Base-by-base conservation (phyloP, 2,888 invertebrate species). In the Leptopilina syphax region DNA sequence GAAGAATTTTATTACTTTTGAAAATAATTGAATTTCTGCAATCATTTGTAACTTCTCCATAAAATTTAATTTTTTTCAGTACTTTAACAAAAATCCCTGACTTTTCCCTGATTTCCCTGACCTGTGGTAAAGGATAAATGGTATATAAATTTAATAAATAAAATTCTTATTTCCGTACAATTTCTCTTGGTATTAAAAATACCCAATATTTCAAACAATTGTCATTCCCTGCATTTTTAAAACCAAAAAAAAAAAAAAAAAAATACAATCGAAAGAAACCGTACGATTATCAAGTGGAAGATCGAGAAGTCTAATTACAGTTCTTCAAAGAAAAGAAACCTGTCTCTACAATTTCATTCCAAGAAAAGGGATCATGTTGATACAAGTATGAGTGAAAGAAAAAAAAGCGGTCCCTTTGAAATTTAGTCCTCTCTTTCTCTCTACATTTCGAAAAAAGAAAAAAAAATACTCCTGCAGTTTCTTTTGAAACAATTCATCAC, bases 351-450 rank as follows among this genome's bases (percentile, higher is more conserved):
- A 34, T 73, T 50, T 73, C 7, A 73, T 73, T 73, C 73, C n/a
- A 73, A 27, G 73, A 57, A 54, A 54, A 57, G 57, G 73, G 34
- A 57, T 54, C 1, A 34, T 73, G 24, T 50, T 18, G 34, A 34
- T 34, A 34, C 1, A 34, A 34, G 34, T 44, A 44, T 44, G 50
- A 9, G 50, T 50, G 50, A 3, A 50, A 12, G 12, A 73, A 27
- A 27, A 73, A 54, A 54, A 54, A 73, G 73, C 73, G 73, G 54
- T 27, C 73, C 13, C 73, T 73, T 73, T 57, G 73, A 57, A 57
- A 73, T 47, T 44, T n/a, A 12, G 50, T 12, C 12, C 24, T 10
- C 50, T 34, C 34, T 34, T 4, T 34, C 34, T 34, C 10, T 54
- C 8, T 54, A n/a, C 34, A 34, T 54, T 34, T 50, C 54, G 34